A percentile compares a stretch with the other conserved stretches of the same genome.
Conservation (phyloP, 2,113 vertebrate species). For the Picathartes gymnocephalus region DNA sequence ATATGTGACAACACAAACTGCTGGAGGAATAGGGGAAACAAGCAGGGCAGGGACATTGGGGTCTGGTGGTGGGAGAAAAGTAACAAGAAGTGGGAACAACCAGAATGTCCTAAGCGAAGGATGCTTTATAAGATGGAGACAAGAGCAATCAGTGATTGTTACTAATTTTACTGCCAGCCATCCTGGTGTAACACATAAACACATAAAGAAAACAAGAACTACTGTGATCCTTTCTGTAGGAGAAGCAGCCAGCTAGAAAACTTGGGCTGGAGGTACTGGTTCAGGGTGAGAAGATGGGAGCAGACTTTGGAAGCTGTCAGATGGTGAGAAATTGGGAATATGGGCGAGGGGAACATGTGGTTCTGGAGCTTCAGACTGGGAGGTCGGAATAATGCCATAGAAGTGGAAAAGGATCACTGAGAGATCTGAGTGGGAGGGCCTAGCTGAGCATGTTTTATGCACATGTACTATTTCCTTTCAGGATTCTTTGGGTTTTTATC, state of each 20-base stretch:
- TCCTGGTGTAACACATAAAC: not conserved
- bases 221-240: not conserved
- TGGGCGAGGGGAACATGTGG: not conserved
- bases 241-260: not conserved
- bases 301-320: not conserved
- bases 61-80: not conserved
- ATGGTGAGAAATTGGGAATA: not conserved
- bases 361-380: not conserved
- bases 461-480: not conserved
- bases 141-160: not conserved
- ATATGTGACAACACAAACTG: not conserved
- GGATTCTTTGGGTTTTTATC: not conserved
- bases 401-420: not conserved
- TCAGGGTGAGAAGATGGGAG: not conserved
- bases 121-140: not conserved
- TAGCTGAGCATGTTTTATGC: not conserved
- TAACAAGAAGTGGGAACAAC: not conserved
- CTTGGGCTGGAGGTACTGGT: not conserved
- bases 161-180: not conserved
- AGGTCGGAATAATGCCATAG: not conserved
- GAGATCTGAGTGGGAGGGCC: not conserved
- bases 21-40: not conserved
- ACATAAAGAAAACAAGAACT: not conserved
- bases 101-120: not conserved
- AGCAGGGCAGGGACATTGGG: not conserved